These are phyloP conservation scores for Amazona vittata DNA, from an alignment of 2,113 vertebrate genomes.

Conservation along the genomic window DNA sequence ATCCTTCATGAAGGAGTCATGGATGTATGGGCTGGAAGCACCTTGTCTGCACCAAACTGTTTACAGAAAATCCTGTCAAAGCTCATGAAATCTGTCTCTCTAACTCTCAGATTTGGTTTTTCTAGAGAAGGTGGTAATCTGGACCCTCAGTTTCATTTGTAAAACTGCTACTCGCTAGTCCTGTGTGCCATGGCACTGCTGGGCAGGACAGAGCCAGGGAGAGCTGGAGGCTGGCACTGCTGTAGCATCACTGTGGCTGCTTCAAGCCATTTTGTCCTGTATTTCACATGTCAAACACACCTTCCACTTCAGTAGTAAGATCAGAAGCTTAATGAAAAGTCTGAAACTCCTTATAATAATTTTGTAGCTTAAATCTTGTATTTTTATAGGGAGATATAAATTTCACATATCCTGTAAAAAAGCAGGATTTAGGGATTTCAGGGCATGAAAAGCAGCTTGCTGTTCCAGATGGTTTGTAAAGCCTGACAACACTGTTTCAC, in stretches of 20 bases:
- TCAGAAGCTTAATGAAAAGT: background rate
- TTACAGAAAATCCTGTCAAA: background rate
- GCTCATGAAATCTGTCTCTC: background rate
- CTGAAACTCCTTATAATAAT: background rate
- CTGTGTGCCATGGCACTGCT: background rate
- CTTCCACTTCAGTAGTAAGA: background rate
- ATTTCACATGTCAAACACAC: background rate
- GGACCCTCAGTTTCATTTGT: background rate
- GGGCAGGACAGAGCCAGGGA: too few relatives aligned
- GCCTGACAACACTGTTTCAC: constrained; percentile 51
- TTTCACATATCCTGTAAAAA: background rate
- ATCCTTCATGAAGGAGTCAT: background rate
- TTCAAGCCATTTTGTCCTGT: background rate
- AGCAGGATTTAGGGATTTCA: background rate
- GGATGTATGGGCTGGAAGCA: background rate
- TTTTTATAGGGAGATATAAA: constrained; percentile 5
- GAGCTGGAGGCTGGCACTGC: background rate
- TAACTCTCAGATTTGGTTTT: background rate
- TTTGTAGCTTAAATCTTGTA: background rate
- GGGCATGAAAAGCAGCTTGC: constrained; percentile 41
- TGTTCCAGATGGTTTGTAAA: constrained; percentile 72
- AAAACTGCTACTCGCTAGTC: background rate
- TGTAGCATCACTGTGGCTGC: background rate
- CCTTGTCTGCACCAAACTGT: background rate
- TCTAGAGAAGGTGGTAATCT: background rate